These are phyloP conservation scores for Lepeophtheirus nordmannii DNA, from an alignment of 2,888 invertebrate species.

Conservation along the genomic window DNA sequence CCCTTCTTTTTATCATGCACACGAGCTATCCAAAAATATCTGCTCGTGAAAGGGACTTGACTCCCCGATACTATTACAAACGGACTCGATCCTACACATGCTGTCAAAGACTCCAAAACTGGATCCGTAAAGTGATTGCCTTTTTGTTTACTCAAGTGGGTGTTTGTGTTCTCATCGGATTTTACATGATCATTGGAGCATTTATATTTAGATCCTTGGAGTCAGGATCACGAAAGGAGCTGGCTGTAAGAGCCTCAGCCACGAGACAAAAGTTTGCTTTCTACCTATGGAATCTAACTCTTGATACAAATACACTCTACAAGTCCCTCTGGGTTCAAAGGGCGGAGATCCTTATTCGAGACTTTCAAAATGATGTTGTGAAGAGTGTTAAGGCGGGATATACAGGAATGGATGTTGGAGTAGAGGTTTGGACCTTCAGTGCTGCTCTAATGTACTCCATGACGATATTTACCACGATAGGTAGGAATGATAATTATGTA, in stretches of 20 bases:
- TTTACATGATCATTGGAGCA: constrained; percentile 75
- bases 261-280: constrained; percentile 28
- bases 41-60: constrained; percentile 20
- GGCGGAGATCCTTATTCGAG: constrained; percentile 32
- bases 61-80: constrained; percentile 23
- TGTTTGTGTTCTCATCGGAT: constrained; percentile 75
- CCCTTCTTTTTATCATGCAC: background rate
- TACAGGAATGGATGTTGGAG: constrained; percentile 34
- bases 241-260: constrained; percentile 25
- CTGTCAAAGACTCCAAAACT: constrained; percentile 25
- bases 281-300: constrained; percentile 34
- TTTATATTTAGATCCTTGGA: constrained; percentile 53
- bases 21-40: constrained; percentile 21
- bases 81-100: constrained; percentile 28
- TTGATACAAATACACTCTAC: constrained; percentile 33
- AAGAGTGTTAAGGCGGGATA: constrained; percentile 34
- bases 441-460: constrained; percentile 81
- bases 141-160: constrained; percentile 80
- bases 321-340: constrained; percentile 36
- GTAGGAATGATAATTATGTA: constrained; percentile 48
- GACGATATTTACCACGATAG: constrained; percentile 86
- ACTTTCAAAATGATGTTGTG: constrained; percentile 32
- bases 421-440: constrained; percentile 66
- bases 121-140: constrained; percentile 33
- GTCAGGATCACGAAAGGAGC: constrained; percentile 16